Conservation (phyloP, 2,797 vertebrate species). For the Platyrinchus mystaceus region DNA sequence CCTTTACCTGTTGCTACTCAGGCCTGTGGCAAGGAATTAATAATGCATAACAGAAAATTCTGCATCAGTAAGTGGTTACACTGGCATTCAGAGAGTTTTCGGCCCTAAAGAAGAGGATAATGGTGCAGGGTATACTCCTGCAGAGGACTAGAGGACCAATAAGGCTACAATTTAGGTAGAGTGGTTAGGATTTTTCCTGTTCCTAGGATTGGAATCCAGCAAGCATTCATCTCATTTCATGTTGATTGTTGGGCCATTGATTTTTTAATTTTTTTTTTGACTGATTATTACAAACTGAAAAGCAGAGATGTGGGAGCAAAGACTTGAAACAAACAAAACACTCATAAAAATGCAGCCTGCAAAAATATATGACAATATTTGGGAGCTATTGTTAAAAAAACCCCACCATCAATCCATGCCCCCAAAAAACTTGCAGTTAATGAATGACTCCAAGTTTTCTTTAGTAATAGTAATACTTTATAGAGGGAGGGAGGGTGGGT, state of each 20-base stretch:
- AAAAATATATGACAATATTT: not conserved
- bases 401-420: not conserved
- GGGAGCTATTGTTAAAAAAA: not conserved
- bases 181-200: not conserved
- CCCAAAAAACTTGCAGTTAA: not conserved
- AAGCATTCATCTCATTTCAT: fast-evolving
- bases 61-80: not conserved
- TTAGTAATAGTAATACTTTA: not conserved
- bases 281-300: not conserved
- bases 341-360: fast-evolving
- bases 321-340: not conserved
- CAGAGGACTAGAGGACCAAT: not conserved
- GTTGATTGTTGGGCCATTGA: not conserved
- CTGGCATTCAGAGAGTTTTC: not conserved
- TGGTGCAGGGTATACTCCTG: not conserved
- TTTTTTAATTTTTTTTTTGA: not conserved
- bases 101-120: not conserved
- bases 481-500: not conserved
- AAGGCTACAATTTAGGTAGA: not conserved
- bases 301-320: not conserved
- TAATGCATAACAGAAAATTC: not conserved
- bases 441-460: not conserved
- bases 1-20: not conserved
- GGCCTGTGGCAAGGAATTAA: not conserved
- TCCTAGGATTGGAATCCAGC: not conserved